Percentiles rank a stretch among this genome's conserved stretches.
Evolutionary conservation across 2,797 vertebrate genomes (phyloP).

Genomic region (Sebastes hopkinsi): DNA sequence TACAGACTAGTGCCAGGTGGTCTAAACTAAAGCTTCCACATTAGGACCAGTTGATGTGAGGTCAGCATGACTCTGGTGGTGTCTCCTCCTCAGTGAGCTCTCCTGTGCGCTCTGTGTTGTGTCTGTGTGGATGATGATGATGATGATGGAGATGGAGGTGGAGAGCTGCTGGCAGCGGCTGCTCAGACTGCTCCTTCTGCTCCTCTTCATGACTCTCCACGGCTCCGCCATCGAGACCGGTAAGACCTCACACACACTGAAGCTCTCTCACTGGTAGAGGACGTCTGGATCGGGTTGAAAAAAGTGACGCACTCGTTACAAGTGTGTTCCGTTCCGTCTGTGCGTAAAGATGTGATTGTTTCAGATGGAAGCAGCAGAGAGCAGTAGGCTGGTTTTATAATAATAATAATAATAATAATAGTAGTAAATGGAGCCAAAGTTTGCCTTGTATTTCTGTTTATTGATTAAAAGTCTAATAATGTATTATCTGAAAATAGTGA

Average conservation of each 20-base stretch:
- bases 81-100: conserved; percentile 6
- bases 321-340: not conserved
- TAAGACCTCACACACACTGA: conserved; percentile 51
- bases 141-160: conserved; percentile 67
- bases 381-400: not conserved
- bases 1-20: not conserved
- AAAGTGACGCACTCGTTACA: not conserved
- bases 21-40: no score
- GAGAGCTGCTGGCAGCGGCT: conserved; percentile 31
- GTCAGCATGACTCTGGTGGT: not conserved
- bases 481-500: not conserved
- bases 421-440: no score
- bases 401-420: no score
- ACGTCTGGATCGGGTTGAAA: not conserved
- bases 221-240: conserved; percentile 79
- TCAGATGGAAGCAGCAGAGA: not conserved
- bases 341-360: not conserved
- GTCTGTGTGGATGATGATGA: conserved; percentile 38
- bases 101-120: not conserved
- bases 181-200: conserved; percentile 63
- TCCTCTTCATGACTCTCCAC: conserved; percentile 45
- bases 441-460: not conserved
- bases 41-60: not conserved
- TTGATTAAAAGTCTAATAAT: not conserved
- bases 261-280: not conserved